Evolutionary conservation across 2,797 vertebrate species (phyloP).

Genomic region (Chaunax sp.): DNA sequence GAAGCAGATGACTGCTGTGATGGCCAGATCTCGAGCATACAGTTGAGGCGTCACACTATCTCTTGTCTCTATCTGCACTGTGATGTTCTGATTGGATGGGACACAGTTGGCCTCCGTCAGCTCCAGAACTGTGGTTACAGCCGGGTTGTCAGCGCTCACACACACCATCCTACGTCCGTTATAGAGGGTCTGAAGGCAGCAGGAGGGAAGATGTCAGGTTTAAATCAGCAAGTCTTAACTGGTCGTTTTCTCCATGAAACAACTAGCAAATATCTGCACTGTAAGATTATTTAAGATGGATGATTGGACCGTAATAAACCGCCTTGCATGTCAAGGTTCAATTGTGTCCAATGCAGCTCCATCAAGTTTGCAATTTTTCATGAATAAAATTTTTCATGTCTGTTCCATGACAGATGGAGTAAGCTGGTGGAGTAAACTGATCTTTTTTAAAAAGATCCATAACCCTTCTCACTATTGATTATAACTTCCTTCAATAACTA

Average conservation of each 20-base stretch:
- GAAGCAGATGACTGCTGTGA: constrained; percentile 85
- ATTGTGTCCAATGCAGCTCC: too few species aligned
- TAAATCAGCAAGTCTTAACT: not conserved
- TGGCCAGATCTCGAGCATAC: constrained; percentile 81
- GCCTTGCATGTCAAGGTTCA: not conserved
- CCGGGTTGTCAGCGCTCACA: constrained; percentile 61
- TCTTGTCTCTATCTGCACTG: constrained; percentile 66
- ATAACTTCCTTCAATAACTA: not conserved
- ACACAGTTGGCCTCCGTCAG: constrained; percentile 84
- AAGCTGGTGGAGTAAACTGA: too few species aligned
- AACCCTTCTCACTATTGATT: too few species aligned
- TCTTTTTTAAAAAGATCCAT: too few species aligned
- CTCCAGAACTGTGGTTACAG: constrained; percentile 78
- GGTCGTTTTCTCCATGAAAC: not conserved
- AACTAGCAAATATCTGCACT: not conserved
- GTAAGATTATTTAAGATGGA: too few species aligned
- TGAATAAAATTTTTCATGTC: too few species aligned
- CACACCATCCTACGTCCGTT: constrained; percentile 80
- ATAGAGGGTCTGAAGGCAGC: constrained; percentile 62
- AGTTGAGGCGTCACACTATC: constrained; percentile 59
- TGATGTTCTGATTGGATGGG: constrained; percentile 80
- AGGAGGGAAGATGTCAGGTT: not conserved
- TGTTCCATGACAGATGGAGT: too few species aligned
- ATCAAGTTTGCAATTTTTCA: too few species aligned
- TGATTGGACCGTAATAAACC: not conserved